Base-by-base conservation (phyloP, 1,140 invertebrate species). In the Neelides sp. region DNA sequence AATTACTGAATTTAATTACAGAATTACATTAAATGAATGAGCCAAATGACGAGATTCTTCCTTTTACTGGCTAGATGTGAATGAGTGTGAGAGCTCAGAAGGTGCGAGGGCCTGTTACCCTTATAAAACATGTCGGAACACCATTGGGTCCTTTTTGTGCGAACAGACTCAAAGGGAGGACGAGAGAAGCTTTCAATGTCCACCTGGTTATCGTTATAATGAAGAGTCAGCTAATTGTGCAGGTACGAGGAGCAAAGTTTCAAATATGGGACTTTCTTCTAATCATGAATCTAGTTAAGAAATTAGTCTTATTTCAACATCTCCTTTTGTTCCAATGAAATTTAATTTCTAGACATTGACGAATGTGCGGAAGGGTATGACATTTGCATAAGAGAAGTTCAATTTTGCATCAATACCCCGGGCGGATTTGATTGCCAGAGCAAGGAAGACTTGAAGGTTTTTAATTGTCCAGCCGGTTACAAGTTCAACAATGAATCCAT, bases 371-470 rank as follows among this genome's bases (percentile, higher is more conserved):
- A 72, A 42, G 67, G 71, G 4, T 64, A 66, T 17, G 69, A 79
- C 56, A 72, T 78, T 52, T 85, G 82, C 61, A 74, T 75, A 22
- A 63, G 64, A 24, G 64, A 73, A 2, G 77, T 72, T 1, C 77
- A 82, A 58, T 71, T 76, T 45, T 85, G 82, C 54, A 70, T 82
- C 15, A 85, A 85, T 59, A 81, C 76, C 0, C 71, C 74, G 35
- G 79, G 80, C 1, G 74, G 71, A 26, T 83, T 76, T 62, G 72
- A 74, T 30, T 83, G 80, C 53, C 71, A 79, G 41, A 55, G 61
- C 24, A 61, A 62, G 24, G 58, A 60, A 30, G 62, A 63, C 34
- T 61, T 59, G 15, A 56, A 51, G 8, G 50, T 52, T 1, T 61
- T 59, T 30, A 62, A 71, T 28, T 83, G 80, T 62, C 77, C 76